phyloP scores from a whole-genome alignment of 2,888 invertebrate genomes.

The Leptinotarsa peninsularis region DNA sequence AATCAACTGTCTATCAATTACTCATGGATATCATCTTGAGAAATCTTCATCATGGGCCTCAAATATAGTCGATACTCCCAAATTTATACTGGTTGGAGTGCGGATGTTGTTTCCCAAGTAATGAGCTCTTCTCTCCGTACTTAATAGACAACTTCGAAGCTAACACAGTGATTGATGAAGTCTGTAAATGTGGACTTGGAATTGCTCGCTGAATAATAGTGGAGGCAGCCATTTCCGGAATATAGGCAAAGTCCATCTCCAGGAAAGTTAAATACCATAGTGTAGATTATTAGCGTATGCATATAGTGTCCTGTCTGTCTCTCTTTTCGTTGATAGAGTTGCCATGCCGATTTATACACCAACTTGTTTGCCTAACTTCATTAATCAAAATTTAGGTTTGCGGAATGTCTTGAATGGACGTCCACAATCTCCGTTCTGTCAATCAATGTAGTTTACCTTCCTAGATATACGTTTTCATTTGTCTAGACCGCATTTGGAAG shows the following conservation, averaged over 20 bases:
- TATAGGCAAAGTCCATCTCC: constrained; percentile 38
- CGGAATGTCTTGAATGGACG: constrained; percentile 12
- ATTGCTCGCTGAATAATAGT: constrained; percentile 52
- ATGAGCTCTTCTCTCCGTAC: constrained; percentile 54
- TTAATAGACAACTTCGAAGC: constrained; percentile 58
- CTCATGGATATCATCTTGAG: neutral
- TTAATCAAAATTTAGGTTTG: constrained; percentile 33
- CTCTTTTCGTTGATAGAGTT: constrained; percentile 33
- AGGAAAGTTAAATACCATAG: constrained; percentile 34
- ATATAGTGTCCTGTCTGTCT: constrained; percentile 44
- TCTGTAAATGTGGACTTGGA: constrained; percentile 58
- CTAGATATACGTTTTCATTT: neutral
- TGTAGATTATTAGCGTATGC: constrained; percentile 51
- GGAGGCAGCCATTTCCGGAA: constrained; percentile 41
- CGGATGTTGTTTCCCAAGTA: constrained; percentile 55
- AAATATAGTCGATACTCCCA: constrained; percentile 49
- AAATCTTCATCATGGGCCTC: constrained; percentile 17
- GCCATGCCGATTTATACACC: constrained; percentile 10
- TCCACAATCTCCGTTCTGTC: constrained; percentile 8
- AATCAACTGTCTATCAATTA: neutral
- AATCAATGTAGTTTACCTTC: neutral
- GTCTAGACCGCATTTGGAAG: constrained; percentile 4
- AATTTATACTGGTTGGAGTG: constrained; percentile 53
- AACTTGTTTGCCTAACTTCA: constrained; percentile 26
- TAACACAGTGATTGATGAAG: constrained; percentile 60